Conservation (phyloP, 2,113 vertebrate species). For the Sula dactylatra region DNA sequence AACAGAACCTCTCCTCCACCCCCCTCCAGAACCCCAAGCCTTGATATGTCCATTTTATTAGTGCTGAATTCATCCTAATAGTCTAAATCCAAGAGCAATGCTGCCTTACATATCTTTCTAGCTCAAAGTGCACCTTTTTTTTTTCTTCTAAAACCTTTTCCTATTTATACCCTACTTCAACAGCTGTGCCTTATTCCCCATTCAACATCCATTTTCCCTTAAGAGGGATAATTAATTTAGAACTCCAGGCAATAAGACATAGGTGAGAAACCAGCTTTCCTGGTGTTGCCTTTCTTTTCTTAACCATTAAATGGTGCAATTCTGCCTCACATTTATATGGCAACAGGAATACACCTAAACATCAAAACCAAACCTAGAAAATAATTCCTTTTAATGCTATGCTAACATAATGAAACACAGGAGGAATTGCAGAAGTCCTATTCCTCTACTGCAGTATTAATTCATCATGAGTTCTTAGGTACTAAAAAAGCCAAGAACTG, state of each 20-base stretch:
- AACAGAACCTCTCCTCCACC: not conserved
- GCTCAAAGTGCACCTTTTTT: not conserved
- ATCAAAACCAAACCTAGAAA: not conserved
- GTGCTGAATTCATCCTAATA: not conserved
- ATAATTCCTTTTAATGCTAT: not conserved
- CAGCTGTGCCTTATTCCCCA: constrained; percentile 39
- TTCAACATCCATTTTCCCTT: constrained; percentile 42
- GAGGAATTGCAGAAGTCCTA: not conserved
- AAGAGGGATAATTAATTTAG: constrained; percentile 63
- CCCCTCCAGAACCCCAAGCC: no score
- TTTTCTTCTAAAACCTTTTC: not conserved
- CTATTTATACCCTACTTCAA: constrained; percentile 21
- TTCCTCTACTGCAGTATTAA: not conserved
- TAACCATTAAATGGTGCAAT: not conserved
- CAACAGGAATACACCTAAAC: not conserved
- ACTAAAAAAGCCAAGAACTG: not conserved
- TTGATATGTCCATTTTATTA: not conserved
- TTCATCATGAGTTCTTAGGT: not conserved
- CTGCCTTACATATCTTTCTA: not conserved
- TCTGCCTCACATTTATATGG: not conserved
- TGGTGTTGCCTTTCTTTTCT: constrained; percentile 27
- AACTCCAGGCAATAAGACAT: constrained; percentile 43
- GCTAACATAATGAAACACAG: not conserved
- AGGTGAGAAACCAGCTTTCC: constrained; percentile 30
- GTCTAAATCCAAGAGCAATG: not conserved